A percentile compares a stretch with the other conserved stretches of the same genome.
These are phyloP conservation scores for Andrena camellia DNA, from an alignment of 2,888 invertebrate species.

Conservation along the genomic window DNA sequence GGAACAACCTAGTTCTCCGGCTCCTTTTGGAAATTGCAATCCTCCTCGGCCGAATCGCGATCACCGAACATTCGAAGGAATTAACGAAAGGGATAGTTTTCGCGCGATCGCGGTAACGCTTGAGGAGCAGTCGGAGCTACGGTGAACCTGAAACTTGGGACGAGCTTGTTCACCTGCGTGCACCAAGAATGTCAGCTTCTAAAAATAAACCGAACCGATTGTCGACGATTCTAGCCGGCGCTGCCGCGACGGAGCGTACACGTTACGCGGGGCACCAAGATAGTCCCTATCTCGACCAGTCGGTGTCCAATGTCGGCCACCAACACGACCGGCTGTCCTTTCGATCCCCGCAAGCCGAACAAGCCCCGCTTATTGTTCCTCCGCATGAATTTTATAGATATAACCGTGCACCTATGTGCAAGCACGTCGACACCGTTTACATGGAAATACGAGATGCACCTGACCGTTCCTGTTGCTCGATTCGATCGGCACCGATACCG, in stretches of 20 bases:
- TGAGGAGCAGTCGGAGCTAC: not conserved
- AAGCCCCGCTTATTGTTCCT: constrained; percentile 74
- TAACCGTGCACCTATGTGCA: constrained; percentile 1
- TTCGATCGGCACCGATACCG: constrained; percentile 35
- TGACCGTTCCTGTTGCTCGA: constrained; percentile 30
- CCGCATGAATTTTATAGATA: constrained; percentile 73
- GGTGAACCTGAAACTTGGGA: not conserved
- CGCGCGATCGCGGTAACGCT: not conserved
- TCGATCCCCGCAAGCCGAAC: constrained; percentile 62
- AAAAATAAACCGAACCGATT: constrained; percentile 69
- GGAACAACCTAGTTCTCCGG: not conserved
- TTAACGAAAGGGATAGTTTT: not conserved
- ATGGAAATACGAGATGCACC: constrained; percentile 70
- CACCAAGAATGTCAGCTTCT: constrained; percentile 64
- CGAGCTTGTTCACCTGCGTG: constrained; percentile 54
- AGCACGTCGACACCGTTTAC: constrained; percentile 65
- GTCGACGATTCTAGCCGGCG: constrained; percentile 47
- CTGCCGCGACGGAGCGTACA: constrained; percentile 40
- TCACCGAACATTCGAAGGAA: not conserved
- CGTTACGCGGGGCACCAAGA: constrained; percentile 69
- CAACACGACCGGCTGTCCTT: constrained; percentile 64
- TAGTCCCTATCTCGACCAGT: constrained; percentile 75
- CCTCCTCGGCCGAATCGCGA: not conserved
- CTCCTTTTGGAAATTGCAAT: not conserved
- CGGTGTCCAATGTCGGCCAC: constrained; percentile 76